Evolutionary conservation across 2,797 vertebrate genomes (phyloP).

Genomic region (Leptatherina wallacei): DNA sequence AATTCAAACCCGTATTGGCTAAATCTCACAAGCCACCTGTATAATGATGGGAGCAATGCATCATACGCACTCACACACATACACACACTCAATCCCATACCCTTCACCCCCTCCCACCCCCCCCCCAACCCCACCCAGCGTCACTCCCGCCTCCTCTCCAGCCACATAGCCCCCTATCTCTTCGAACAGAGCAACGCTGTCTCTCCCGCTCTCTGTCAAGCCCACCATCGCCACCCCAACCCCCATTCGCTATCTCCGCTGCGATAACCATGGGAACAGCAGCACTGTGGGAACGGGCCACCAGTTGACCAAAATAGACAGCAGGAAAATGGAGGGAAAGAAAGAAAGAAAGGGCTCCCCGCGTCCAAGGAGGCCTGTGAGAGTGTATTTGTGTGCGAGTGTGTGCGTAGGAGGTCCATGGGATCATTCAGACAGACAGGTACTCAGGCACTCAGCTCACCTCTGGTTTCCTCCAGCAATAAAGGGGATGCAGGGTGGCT

Average conservation of each 20-base stretch:
- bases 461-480: slow-evolving; percentile 63
- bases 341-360: slow-evolving; percentile 77
- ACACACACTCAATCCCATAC: slow-evolving; percentile 56
- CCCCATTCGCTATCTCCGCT: slow-evolving; percentile 81
- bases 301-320: slow-evolving; percentile 87
- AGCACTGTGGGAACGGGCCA: slow-evolving; percentile 86
- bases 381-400: slow-evolving; percentile 52
- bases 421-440: slow-evolving; percentile 77
- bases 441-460: slow-evolving; percentile 72
- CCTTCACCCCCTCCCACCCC: slow-evolving; percentile 43
- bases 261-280: slow-evolving; percentile 88
- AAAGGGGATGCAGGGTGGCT: slow-evolving; percentile 53
- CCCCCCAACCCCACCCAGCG: slow-evolving; percentile 18
- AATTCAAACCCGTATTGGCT: slow-evolving; percentile 26
- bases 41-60: slow-evolving; percentile 73
- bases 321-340: slow-evolving; percentile 81
- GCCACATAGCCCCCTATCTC: slow-evolving; percentile 81
- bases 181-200: slow-evolving; percentile 81
- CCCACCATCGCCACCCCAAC: slow-evolving; percentile 63
- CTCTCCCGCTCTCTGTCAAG: slow-evolving; percentile 82
- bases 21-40: slow-evolving; percentile 68
- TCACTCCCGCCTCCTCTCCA: slow-evolving; percentile 54
- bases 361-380: slow-evolving; percentile 67
- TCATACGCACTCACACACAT: slow-evolving; percentile 69
- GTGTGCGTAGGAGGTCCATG: slow-evolving; percentile 61